Conservation (phyloP, 2,888 invertebrate species). For the Pristionchus maxplancki region DNA sequence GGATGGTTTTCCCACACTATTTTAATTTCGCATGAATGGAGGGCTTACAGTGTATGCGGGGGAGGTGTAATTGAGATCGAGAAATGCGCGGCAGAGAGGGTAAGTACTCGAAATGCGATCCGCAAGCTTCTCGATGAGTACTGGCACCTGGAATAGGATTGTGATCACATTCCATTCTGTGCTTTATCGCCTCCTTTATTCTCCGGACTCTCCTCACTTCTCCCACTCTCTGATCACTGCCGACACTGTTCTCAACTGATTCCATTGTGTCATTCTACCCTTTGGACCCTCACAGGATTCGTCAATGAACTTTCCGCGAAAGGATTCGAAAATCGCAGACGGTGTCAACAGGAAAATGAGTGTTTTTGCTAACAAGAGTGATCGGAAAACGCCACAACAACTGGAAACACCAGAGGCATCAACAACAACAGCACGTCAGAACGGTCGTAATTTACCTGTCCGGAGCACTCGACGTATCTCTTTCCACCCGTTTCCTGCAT, state of each 20-base stretch:
- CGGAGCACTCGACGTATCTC: constrained; percentile 61
- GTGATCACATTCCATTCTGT: constrained; percentile 22
- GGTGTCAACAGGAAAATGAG: too few species aligned
- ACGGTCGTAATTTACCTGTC: constrained; percentile 54
- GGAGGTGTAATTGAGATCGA: constrained; percentile 53
- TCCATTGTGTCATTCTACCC: constrained; percentile 41
- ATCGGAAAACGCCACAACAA: neutral
- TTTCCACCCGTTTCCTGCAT: constrained; percentile 76
- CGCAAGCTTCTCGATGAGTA: constrained; percentile 64
- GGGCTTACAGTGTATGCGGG: constrained; percentile 47
- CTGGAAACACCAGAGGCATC: too few species aligned
- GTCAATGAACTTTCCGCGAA: neutral
- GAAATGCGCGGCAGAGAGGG: constrained; percentile 31
- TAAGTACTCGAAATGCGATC: constrained; percentile 53
- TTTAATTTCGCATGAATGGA: neutral
- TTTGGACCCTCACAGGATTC: neutral
- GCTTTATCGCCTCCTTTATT: neutral
- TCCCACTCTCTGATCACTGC: neutral
- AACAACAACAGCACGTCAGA: neutral
- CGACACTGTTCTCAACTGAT: constrained; percentile 41
- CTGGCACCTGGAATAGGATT: constrained; percentile 61
- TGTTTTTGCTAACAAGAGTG: too few species aligned
- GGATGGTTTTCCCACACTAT: neutral
- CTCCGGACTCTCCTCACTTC: neutral
- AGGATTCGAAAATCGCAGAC: neutral